Evolutionary conservation across 37 sponge, comb jelly and placozoan genomes (phyloP), one percentile per base, ranked within the genome.

Genomic region (Trichoplax adhaerens): DNA sequence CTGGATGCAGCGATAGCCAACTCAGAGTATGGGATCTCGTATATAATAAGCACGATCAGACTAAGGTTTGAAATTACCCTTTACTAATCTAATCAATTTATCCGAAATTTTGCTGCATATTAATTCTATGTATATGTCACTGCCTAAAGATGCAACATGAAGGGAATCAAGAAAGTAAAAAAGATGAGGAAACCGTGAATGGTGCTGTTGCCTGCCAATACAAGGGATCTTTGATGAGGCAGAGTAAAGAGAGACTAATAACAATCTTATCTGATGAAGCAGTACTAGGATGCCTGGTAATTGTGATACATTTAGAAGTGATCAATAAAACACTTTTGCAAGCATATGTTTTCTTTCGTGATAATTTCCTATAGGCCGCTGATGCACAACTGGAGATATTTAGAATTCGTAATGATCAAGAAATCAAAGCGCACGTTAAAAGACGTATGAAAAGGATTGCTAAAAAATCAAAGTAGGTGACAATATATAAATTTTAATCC

Each of bases 371-470:
- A 57, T 2, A 56, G 57, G 52, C 48, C 56, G 52, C 64, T 80
- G 5, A 53, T 80, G 0, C 52, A 61, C 47, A 68, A 3, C 54
- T 92, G 53, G 93, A 91, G 77, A 7, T 84, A 68, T 92, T 70
- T 53, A 54, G 55, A 53, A 61, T 94, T 3, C 60, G 76, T 12
- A 71, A 72, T 3, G 82, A 60, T 2, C 77, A 77, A 66, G 94
- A 86, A 52, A 57, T 81, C 47, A 68, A 78, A 55, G 74, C 71
- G 60, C 50, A 60, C 54, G 48, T 67, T 56, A 88, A 80, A 69
- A 88, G 78, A 78, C 81, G 69, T 56, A 57, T 10, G 54, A 94
- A 73, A 81, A 87, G 81, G 68, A 73, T 69, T 1, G 50, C 48
- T 48, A 82, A 85, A 56, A 80, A 62, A 57, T 1, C 3, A 2